phyloP scores from a whole-genome alignment of 2,797 vertebrate species.

The Enteromius viviparus region DNA sequence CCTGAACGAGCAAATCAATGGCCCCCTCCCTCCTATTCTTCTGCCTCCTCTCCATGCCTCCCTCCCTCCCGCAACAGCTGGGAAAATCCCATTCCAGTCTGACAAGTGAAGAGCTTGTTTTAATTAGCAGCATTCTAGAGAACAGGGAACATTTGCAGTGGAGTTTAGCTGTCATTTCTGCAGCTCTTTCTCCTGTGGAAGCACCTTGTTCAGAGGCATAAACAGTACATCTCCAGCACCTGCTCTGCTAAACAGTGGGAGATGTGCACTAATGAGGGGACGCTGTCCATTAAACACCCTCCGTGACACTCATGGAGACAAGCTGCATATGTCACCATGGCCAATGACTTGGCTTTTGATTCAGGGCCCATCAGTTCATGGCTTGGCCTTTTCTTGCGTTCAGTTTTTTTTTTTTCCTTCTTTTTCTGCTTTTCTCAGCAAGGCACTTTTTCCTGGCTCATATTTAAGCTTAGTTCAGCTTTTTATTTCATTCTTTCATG shows the following conservation, averaged over 20 bases:
- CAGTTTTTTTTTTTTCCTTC: neutral
- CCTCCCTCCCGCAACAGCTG: constrained; percentile 48
- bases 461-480: neutral
- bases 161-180: constrained; percentile 57
- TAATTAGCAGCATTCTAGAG: constrained; percentile 57
- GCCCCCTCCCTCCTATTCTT: constrained; percentile 20
- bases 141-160: constrained; percentile 48
- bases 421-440: neutral
- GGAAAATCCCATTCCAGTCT: constrained; percentile 51
- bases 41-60: neutral
- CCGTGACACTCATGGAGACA: constrained; percentile 21
- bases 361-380: constrained; percentile 2
- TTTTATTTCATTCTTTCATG: neutral
- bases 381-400: constrained; percentile 13
- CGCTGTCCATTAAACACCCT: constrained; percentile 31
- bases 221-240: constrained; percentile 29
- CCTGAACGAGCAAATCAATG: constrained; percentile 46
- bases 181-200: constrained; percentile 10
- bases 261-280: constrained; percentile 49
- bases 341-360: constrained; percentile 33
- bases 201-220: constrained; percentile 22
- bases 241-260: constrained; percentile 46
- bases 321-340: constrained; percentile 26
- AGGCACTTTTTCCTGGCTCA: neutral
- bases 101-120: constrained; percentile 58